Evolutionary conservation across 2,113 vertebrate genomes (phyloP).

Genomic region (Smithornis capensis): DNA sequence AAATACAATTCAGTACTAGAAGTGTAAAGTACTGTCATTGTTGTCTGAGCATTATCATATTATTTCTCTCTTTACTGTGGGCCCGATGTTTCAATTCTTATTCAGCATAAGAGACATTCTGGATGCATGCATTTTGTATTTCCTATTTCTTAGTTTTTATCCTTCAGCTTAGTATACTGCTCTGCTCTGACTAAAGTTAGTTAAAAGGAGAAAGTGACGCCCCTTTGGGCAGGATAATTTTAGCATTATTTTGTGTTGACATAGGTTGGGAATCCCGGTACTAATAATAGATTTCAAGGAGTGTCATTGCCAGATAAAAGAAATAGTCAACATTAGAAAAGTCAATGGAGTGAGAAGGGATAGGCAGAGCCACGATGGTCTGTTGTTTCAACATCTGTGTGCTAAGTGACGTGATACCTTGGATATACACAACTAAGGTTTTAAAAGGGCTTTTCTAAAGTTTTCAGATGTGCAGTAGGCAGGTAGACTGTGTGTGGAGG

Average conservation of each 20-base stretch:
- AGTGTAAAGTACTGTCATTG: fast-evolving
- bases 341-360: neutral
- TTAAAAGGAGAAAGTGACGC: neutral
- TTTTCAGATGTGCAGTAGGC: neutral
- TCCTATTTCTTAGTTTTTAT: neutral
- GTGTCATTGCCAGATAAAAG: neutral
- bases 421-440: neutral
- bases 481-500: neutral
- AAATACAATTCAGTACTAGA: neutral
- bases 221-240: neutral
- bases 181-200: neutral
- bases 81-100: neutral
- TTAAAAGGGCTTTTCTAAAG: neutral
- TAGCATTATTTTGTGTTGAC: neutral
- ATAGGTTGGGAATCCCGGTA: neutral
- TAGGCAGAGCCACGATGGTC: neutral
- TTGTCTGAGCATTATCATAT: neutral
- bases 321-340: neutral
- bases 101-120: neutral
- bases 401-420: neutral
- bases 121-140: neutral
- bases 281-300: neutral
- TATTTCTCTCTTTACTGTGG: neutral
- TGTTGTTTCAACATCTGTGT: neutral
- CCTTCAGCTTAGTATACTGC: neutral